A percentile compares a stretch with the other conserved stretches of the same genome.
Conservation (phyloP, 2,113 vertebrate species). For the Passer montanus region DNA sequence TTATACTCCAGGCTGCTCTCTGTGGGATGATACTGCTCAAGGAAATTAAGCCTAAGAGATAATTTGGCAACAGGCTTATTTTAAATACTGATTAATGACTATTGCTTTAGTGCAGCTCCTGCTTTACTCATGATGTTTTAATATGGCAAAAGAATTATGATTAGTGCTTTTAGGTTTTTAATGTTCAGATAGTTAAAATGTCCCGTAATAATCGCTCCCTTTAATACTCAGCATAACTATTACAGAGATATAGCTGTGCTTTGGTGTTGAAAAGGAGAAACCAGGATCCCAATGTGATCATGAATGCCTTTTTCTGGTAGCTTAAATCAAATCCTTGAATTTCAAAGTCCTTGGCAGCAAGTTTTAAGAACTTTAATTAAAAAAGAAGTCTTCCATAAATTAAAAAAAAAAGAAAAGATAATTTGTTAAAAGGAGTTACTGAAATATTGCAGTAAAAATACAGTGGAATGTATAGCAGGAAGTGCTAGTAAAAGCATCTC, state of each 20-base stretch:
- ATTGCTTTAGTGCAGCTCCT: slow-evolving; percentile 46
- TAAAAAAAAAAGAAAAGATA: background rate
- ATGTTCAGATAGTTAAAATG: slow-evolving; percentile 47
- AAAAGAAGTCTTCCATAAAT: slow-evolving; percentile 31
- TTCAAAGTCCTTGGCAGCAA: slow-evolving; percentile 52
- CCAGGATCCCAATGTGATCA: background rate
- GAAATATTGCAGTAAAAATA: background rate
- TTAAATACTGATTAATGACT: slow-evolving; percentile 59
- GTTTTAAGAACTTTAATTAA: slow-evolving; percentile 58
- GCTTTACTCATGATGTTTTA: slow-evolving; percentile 58
- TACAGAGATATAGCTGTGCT: slow-evolving; percentile 19
- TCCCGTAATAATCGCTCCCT: slow-evolving; percentile 5
- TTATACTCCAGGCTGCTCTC: slow-evolving; percentile 16
- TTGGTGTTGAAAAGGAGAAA: slow-evolving; percentile 45
- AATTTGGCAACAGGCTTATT: slow-evolving; percentile 35
- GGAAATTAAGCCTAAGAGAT: slow-evolving; percentile 52
- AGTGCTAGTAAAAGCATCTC: background rate
- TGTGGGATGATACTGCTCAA: slow-evolving; percentile 38
- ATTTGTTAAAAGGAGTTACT: background rate
- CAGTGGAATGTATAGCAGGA: background rate
- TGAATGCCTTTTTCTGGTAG: slow-evolving; percentile 30
- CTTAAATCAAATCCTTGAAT: slow-evolving; percentile 59
- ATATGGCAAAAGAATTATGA: slow-evolving; percentile 55
- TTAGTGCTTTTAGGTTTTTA: slow-evolving; percentile 58
- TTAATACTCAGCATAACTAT: slow-evolving; percentile 63